Base-by-base conservation (phyloP, 2,113 vertebrate species). In the Synodontis membranacea region DNA sequence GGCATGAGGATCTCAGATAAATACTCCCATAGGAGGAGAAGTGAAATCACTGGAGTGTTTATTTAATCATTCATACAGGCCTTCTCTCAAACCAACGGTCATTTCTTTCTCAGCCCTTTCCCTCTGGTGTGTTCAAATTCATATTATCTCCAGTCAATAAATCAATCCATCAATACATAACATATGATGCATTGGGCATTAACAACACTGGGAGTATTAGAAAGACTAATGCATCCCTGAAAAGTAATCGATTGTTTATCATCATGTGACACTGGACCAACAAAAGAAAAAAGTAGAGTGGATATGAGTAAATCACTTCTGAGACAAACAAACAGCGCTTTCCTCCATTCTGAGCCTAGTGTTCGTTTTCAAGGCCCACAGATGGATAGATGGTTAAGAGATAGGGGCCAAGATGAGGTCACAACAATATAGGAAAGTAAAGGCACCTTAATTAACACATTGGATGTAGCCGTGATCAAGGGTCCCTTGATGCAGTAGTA, bases 401-500 rank as follows among this genome's bases (percentile, higher is more conserved):
- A 86, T 54, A 78, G 86, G 88, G 91, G 91, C 90, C 90, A 91
- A 85, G 89, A 92, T 90, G 92, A 92, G 90, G 90, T 89, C 78
- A 62, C 87, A 91, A 88, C 88, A 90, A 90, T 91, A 93, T 90
- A 91, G 89, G 92, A 93, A 94, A 93, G 92, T 94, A 91, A 92
- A 89, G 92, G 91, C 90, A 91, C 91, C 92, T 93, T 95, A 94
- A 95, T 95, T 94, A 95, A 95, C 91, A 94, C 89, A 84, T 89
- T 86, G 92, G 89, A 92, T 91, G 91, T 91, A 92, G 93, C 90
- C 86, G 79, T 93, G 92, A 94, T 95, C 93, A 93, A 93, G 92
- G 91, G 86, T 92, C 91, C 91, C 93, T 91, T 37, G 92, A 93
- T 92, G 91, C 90, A n/a, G 85, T 79, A 75, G 89, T 78, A 90